Percentiles rank a stretch among this genome's conserved stretches.
Conservation (phyloP, 1,140 invertebrate genomes). For the Drepana arcuata region DNA sequence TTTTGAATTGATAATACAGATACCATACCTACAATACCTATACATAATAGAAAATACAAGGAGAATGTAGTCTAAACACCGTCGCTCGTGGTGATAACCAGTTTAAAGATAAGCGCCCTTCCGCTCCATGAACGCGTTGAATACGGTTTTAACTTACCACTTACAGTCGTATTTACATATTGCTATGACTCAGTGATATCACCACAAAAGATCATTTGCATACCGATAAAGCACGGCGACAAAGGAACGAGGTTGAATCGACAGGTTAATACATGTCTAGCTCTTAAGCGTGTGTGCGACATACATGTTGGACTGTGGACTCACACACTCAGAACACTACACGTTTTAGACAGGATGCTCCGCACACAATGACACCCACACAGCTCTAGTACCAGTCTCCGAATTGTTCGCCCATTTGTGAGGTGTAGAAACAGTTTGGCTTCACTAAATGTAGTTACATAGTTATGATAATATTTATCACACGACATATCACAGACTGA, state of each 20-base stretch:
- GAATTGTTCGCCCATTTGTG: conserved; percentile 15
- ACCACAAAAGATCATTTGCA: conserved; percentile 28
- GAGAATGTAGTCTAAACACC: not conserved
- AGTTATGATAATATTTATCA: no score
- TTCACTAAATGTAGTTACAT: conserved; percentile 3
- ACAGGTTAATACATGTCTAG: conserved; percentile 42
- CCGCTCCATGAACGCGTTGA: not conserved
- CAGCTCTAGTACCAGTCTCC: conserved; percentile 3
- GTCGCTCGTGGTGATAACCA: no score
- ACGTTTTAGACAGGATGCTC: conserved; percentile 14
- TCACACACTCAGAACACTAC: conserved; percentile 7
- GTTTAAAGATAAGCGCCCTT: not conserved
- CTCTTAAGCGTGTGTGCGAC: conserved; percentile 8
- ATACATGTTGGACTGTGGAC: conserved; percentile 15
- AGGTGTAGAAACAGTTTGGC: conserved; percentile 1
- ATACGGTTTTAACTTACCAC: not conserved
- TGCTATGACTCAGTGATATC: conserved; percentile 25
- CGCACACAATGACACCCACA: conserved; percentile 12
- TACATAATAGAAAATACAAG: not conserved
- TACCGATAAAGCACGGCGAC: conserved; percentile 37
- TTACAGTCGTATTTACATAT: conserved; percentile 19
- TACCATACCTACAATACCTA: not conserved
- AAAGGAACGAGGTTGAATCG: conserved; percentile 39
- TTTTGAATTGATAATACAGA: not conserved
- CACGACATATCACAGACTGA: no score